These are phyloP conservation scores for Clitarchus hookeri DNA, from an alignment of 2,888 invertebrate genomes.

Conservation along the genomic window DNA sequence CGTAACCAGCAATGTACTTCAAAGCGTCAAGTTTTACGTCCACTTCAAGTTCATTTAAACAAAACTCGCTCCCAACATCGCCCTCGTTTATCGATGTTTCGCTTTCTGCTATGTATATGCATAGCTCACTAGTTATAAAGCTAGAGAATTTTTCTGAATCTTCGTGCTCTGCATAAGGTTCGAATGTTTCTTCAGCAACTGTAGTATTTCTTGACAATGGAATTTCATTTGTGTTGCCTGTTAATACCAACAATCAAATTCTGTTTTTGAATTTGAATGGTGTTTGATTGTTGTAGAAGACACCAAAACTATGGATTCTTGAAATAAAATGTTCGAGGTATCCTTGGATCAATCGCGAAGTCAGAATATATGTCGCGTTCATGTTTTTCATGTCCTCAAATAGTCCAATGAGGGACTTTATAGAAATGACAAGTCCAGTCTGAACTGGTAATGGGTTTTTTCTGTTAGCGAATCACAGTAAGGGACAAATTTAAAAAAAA, in stretches of 20 bases:
- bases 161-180: not conserved
- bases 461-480: not conserved
- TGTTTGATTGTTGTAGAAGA: not conserved
- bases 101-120: too few species aligned
- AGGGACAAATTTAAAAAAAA: not conserved
- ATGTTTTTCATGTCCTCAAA: not conserved
- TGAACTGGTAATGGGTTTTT: not conserved
- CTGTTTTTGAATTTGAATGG: not conserved
- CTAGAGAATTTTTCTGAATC: too few species aligned
- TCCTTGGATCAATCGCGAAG: not conserved
- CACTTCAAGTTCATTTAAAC: too few species aligned
- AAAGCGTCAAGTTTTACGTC: too few species aligned
- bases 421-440: not conserved
- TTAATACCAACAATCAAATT: not conserved
- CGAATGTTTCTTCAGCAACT: not conserved
- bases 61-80: too few species aligned
- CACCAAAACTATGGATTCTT: not conserved
- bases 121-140: too few species aligned
- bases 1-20: too few species aligned
- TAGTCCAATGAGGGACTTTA: conserved; percentile 11
- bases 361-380: too few species aligned
- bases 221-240: not conserved
- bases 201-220: not conserved
- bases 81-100: too few species aligned
- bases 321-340: not conserved